Conservation (phyloP, 2,888 invertebrate genomes). For the Gortyna flavago region DNA sequence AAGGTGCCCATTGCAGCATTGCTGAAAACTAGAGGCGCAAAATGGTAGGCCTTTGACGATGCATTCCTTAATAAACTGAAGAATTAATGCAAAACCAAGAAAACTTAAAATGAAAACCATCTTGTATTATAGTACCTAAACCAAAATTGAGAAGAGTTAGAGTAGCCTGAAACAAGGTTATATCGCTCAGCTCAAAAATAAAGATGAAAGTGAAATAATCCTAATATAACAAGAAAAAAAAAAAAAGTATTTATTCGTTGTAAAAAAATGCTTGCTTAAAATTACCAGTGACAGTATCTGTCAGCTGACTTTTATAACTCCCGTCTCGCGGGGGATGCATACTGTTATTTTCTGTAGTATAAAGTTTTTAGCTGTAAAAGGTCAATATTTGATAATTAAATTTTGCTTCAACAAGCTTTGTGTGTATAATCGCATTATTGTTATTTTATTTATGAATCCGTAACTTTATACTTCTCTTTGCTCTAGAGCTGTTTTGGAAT, state of each 20-base stretch:
- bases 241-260: neutral
- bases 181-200: neutral
- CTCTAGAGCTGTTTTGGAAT: slow-evolving; percentile 9
- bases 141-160: neutral
- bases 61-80: neutral
- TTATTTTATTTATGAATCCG: slow-evolving; percentile 20
- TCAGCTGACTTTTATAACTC: slow-evolving; percentile 16
- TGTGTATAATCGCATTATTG: neutral
- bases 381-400: neutral
- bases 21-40: neutral
- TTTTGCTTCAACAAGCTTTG: slow-evolving; percentile 9
- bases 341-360: slow-evolving; percentile 8
- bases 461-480: slow-evolving; percentile 3
- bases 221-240: neutral
- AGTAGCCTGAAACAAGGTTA: neutral
- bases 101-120: too few species aligned
- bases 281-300: slow-evolving; percentile 16
- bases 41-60: neutral
- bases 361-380: slow-evolving; percentile 38
- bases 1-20: too few species aligned
- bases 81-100: neutral
- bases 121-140: neutral
- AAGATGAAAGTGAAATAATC: neutral
- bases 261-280: neutral
- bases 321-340: slow-evolving; percentile 24